Evolutionary conservation across 2,113 vertebrate species (phyloP).

Genomic region (Meleagris gallopavo): DNA sequence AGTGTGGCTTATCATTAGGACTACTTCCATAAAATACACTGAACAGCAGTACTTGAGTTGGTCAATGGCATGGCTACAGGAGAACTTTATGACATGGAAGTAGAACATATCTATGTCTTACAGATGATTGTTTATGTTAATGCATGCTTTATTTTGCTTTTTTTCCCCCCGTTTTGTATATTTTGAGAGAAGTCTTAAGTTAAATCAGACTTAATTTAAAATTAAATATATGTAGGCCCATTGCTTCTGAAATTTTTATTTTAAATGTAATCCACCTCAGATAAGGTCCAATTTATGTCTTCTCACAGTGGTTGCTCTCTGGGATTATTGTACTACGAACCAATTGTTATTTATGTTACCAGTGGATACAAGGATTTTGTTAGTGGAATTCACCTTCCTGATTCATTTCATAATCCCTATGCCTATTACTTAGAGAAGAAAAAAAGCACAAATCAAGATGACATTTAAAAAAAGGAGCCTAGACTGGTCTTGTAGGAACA

Average conservation of each 20-base stretch:
- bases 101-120: not conserved
- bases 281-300: not conserved
- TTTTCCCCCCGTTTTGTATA: not conserved
- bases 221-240: not conserved
- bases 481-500: slow-evolving; percentile 76
- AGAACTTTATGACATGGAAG: not conserved
- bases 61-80: not conserved
- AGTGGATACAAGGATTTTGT: slow-evolving; percentile 74
- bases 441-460: slow-evolving; percentile 83
- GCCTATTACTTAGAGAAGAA: slow-evolving; percentile 76
- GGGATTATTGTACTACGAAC: slow-evolving; percentile 20
- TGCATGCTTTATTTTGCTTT: not conserved
- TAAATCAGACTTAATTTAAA: not conserved
- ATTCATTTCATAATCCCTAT: slow-evolving; percentile 77
- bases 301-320: not conserved
- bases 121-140: not conserved
- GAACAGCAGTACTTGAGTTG: not conserved
- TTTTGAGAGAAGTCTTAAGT: not conserved
- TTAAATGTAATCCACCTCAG: not conserved
- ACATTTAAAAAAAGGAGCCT: slow-evolving; percentile 76
- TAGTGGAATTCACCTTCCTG: slow-evolving; percentile 73
- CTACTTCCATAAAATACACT: not conserved
- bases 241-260: not conserved
- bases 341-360: slow-evolving; percentile 60
- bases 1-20: not conserved